phyloP scores from a whole-genome alignment of 2,797 vertebrate species.

The Allobates femoralis region DNA sequence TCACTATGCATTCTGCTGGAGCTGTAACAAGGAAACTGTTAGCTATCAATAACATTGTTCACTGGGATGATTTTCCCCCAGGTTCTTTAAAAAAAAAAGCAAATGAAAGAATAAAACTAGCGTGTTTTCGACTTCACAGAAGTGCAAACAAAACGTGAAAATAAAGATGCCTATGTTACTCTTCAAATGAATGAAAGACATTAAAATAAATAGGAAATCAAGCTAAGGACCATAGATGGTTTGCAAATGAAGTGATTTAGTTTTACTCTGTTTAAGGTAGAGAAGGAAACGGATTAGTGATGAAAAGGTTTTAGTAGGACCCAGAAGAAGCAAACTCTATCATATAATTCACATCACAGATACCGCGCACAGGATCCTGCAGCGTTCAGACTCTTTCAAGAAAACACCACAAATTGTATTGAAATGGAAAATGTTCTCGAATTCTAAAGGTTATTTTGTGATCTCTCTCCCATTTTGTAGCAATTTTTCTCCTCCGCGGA shows the following conservation, averaged over 20 bases:
- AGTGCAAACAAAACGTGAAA: not conserved
- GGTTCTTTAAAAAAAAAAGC: not conserved
- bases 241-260: not conserved
- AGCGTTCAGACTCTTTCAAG: constrained; percentile 33
- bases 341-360: constrained; percentile 21
- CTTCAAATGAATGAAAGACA: not conserved
- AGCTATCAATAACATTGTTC: constrained; percentile 46
- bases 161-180: not conserved
- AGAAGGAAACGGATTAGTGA: not conserved
- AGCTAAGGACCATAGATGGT: not conserved
- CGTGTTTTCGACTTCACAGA: not conserved
- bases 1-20: constrained; percentile 34
- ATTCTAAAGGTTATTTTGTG: constrained; percentile 55
- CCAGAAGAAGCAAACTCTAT: not conserved
- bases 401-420: constrained; percentile 29
- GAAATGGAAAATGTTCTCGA: constrained; percentile 44
- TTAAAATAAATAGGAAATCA: not conserved
- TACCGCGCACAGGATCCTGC: constrained; percentile 29
- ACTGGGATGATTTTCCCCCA: constrained; percentile 19
- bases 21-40: constrained; percentile 31
- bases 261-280: not conserved
- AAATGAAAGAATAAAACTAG: not conserved
- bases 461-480: constrained; percentile 33
- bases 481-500: constrained; percentile 32
- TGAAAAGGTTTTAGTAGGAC: constrained; percentile 15